Conservation (phyloP, 2,113 vertebrate species). For the Fulmarus glacialis region DNA sequence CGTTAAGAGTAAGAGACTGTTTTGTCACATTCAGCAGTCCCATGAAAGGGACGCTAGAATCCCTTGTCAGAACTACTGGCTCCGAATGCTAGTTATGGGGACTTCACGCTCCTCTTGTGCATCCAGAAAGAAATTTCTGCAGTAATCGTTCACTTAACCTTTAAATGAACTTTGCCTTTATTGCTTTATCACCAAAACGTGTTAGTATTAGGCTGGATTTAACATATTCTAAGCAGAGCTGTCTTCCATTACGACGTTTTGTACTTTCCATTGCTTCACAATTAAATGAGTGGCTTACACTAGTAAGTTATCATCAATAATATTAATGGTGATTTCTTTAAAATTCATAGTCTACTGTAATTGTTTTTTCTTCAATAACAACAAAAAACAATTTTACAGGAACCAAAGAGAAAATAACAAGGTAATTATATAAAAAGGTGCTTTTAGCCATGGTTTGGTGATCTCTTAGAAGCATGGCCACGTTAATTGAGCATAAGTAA, state of each 20-base stretch:
- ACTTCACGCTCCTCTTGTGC: not conserved
- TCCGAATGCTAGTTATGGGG: not conserved
- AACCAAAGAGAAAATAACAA: not conserved
- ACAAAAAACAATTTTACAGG: not conserved
- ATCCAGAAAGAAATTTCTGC: not conserved
- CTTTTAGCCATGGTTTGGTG: constrained; percentile 2
- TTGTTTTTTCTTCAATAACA: not conserved
- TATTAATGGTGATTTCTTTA: not conserved
- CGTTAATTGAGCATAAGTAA: not conserved
- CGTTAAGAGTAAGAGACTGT: not conserved
- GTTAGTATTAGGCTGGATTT: not conserved
- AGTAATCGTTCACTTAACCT: not conserved
- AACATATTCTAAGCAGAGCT: not conserved
- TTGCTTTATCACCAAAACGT: not conserved
- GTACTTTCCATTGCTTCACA: not conserved
- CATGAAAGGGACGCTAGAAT: not conserved
- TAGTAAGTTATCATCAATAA: not conserved
- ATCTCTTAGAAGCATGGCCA: not conserved
- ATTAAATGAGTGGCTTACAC: not conserved
- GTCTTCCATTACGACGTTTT: not conserved
- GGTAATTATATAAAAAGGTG: not conserved
- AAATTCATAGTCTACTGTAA: not conserved
- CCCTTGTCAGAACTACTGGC: not conserved
- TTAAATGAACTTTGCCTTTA: not conserved
- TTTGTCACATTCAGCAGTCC: not conserved